Evolutionary conservation across 2,113 vertebrate genomes (phyloP), one percentile per base, ranked within the genome.

Genomic region (Neotragus pygmaeus): DNA sequence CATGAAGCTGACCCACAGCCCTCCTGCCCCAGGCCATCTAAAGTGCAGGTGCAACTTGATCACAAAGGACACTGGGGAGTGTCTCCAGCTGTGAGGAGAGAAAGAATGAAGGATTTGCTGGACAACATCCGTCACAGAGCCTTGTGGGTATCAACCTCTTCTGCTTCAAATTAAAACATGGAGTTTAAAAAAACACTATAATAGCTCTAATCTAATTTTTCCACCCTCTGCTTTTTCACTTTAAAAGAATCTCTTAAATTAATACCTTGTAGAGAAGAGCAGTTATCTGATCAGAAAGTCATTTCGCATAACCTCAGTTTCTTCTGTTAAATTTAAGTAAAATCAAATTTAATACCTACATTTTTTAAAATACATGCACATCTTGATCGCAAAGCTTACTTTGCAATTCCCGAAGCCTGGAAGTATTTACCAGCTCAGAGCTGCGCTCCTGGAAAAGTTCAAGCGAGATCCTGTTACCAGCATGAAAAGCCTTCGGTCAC

Each of bases 1-100:
- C 60, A 16, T 16, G 75, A 4, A 12, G 21, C 8, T 13, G 7
- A 4, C 23, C 19, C 75, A 1, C 0, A 0, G 30, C 58, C 3
- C 27, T 5, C 9, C 75, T 2, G 23, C 49, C 33, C 14, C 0
- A 5, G 27, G 28, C 36, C 5, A 2, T 28, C 47, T 27, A 15
- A 39, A 21, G 47, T 1, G 7, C 19, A 28, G n/a, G 28, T 4
- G 7, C 14, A 73, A 2, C 28, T 28, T 2, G 2, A 21, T 36
- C 2, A 7, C 75, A 19, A 64, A 70, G 49, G 75, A 57, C 5
- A 3, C 36, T 45, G 92, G 85, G 75, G 2, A 66, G 21, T 36
- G 28, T 19, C n/a, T 66, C 36, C 39, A 2, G 36, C 21, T 9
- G 14, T 14, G 62, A 2, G 13, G 78, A 51, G 16, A 47, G 49